A percentile compares a stretch with the other conserved stretches of the same genome.
phyloP scores from a whole-genome alignment of 2,113 vertebrate genomes.

The Prochilodus magdalenae region DNA sequence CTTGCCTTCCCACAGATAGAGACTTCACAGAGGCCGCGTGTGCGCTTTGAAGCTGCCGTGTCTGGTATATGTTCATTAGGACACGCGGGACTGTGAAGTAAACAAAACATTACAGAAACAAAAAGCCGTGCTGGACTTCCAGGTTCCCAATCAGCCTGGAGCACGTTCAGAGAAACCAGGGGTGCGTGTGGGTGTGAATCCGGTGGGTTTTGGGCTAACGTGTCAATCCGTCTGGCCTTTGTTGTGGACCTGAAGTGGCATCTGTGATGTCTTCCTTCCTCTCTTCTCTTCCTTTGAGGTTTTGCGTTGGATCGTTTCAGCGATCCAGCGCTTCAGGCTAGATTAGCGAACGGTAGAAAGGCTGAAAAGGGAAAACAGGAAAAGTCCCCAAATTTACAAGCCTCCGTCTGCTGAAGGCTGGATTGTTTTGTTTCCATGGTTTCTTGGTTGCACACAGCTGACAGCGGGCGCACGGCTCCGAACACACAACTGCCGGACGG shows the following conservation, averaged over 20 bases:
- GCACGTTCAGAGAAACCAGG: background rate
- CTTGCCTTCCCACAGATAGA: constrained; percentile 30
- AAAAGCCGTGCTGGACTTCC: background rate
- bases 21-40: constrained; percentile 36
- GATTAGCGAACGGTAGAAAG: constrained; percentile 8
- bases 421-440: constrained; percentile 83
- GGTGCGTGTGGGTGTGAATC: background rate
- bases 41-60: constrained; percentile 33
- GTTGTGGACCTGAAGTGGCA: too few relatives aligned
- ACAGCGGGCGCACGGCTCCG: constrained; percentile 58
- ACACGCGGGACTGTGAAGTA: background rate
- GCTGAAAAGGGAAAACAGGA: constrained; percentile 7
- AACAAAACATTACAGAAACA: background rate
- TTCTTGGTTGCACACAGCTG: constrained; percentile 73
- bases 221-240: background rate
- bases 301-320: background rate
- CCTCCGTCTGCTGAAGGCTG: constrained; percentile 58
- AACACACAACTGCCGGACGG: constrained; percentile 18
- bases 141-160: background rate
- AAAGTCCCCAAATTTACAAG: constrained; percentile 46
- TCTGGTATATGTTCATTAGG: constrained; percentile 1
- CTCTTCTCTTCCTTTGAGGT: background rate
- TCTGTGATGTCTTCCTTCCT: background rate
- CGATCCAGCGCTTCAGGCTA: background rate
- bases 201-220: background rate